Evolutionary conservation across 2,888 invertebrate species (phyloP).

Genomic region (Crematogaster levior): DNA sequence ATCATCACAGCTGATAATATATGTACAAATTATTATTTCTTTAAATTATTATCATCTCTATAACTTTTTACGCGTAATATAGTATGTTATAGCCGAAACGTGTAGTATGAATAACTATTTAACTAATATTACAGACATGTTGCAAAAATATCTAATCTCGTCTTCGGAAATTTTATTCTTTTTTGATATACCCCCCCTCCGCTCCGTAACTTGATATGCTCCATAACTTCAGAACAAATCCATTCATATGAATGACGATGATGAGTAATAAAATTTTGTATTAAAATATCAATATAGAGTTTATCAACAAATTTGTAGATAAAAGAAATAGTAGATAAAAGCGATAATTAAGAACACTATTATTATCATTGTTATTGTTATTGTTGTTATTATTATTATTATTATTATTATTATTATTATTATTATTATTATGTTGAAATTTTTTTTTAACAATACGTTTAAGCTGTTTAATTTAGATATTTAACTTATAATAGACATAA

Average conservation of each 20-base stretch:
- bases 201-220: not conserved
- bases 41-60: not conserved
- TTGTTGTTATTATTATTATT: too few relatives aligned
- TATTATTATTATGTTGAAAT: constrained; percentile 7
- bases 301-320: not conserved
- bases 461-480: constrained; percentile 2
- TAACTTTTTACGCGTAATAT: not conserved
- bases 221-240: not conserved
- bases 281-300: not conserved
- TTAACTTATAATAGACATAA: too few relatives aligned
- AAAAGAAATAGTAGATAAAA: too few relatives aligned
- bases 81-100: not conserved
- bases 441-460: not conserved
- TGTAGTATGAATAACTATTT: too few relatives aligned
- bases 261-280: not conserved
- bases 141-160: not conserved
- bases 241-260: too few relatives aligned
- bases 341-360: too few relatives aligned
- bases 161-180: not conserved
- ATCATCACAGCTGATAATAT: not conserved
- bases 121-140: not conserved
- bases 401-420: too few relatives aligned
- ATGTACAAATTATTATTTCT: not conserved
- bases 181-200: too few relatives aligned
- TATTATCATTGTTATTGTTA: too few relatives aligned